Evolutionary conservation across 2,888 invertebrate genomes (phyloP), one percentile per base, ranked within the genome.

Genomic region (Conus canariensis): DNA sequence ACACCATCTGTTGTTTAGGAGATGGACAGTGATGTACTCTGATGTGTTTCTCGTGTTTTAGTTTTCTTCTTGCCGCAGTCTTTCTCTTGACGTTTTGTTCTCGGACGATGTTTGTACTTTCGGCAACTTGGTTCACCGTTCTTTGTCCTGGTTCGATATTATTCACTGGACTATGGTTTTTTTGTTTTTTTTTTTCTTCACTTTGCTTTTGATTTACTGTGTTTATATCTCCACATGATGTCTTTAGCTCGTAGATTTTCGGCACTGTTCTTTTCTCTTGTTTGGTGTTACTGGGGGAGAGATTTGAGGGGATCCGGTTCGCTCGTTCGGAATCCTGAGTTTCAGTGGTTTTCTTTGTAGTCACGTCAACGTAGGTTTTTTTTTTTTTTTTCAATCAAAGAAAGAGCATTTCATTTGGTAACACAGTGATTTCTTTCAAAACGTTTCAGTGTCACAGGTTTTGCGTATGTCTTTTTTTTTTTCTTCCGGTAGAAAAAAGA

Each of bases 11-110:
- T 80, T 80, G 30, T 30, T n/a, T 7, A 30, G 30, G 12, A 80
- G 12, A 30, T 30, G 16, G 12, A 30, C 30, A 30, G 14, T 80
- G 25, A 80, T 80, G 45, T 80, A 25, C 6, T 8, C 30, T 10
- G 9, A 12, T 30, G 77, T 30, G 45, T 45, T 45, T 45, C 12
- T 77, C 10, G 25, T 30, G 77, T 70, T 70, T 56, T 45, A 45
- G 45, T 30, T 83, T 83, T 12, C 22, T 58, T 83, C 82, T 83
- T 83, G 82, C 82, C 82, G 58, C 82, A 83, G 82, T 83, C 82
- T 83, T 83, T 83, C 82, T 83, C 56, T 16, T 9, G 16, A 7
- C 58, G 30, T 80, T 80, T 83, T 22, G 56, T 83, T 83, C 82
- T 83, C 22, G 58, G 82, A 19, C 58, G 82, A 19, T 83, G 56